Percentiles rank a stretch among this genome's conserved stretches.
These are phyloP conservation scores for Megalonaias nervosa DNA, from an alignment of 1,140 invertebrate genomes.

Conservation along the genomic window DNA sequence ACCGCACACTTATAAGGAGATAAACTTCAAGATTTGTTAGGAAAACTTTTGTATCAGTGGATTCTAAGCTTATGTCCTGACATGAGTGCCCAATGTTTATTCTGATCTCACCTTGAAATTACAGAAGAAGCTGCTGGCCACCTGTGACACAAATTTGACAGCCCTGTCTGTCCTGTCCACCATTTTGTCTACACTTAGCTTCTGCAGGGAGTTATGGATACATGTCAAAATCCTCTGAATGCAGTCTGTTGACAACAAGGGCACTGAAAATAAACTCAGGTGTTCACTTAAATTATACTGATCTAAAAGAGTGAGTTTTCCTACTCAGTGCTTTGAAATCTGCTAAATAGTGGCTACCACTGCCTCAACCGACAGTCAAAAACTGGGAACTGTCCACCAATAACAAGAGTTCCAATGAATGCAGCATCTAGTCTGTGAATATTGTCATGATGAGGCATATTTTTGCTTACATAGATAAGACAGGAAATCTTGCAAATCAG, in stretches of 20 bases:
- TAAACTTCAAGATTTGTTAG: background rate
- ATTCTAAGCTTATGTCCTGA: slow-evolving; percentile 10
- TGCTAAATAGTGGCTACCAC: background rate
- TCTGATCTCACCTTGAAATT: slow-evolving; percentile 47
- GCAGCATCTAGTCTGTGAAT: too few relatives aligned
- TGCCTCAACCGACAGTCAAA: too few relatives aligned
- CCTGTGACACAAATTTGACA: slow-evolving; percentile 60
- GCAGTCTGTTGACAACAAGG: slow-evolving; percentile 34
- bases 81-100: too few relatives aligned
- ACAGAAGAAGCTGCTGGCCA: slow-evolving; percentile 56
- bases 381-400: too few relatives aligned
- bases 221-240: slow-evolving; percentile 44
- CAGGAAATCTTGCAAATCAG: too few relatives aligned
- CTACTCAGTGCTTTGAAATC: background rate
- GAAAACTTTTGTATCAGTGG: background rate
- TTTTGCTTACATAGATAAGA: too few relatives aligned
- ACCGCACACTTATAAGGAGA: background rate
- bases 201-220: slow-evolving; percentile 36
- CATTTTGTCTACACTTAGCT: slow-evolving; percentile 21
- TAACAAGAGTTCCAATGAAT: too few relatives aligned
- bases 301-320: background rate
- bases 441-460: too few relatives aligned
- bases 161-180: slow-evolving; percentile 42
- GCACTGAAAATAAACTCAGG: slow-evolving; percentile 35
- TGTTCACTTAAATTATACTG: background rate